Percentiles rank a stretch among this genome's conserved stretches.
Evolutionary conservation across 2,797 vertebrate genomes (phyloP).

Genomic region (Peromyscus aztecus): DNA sequence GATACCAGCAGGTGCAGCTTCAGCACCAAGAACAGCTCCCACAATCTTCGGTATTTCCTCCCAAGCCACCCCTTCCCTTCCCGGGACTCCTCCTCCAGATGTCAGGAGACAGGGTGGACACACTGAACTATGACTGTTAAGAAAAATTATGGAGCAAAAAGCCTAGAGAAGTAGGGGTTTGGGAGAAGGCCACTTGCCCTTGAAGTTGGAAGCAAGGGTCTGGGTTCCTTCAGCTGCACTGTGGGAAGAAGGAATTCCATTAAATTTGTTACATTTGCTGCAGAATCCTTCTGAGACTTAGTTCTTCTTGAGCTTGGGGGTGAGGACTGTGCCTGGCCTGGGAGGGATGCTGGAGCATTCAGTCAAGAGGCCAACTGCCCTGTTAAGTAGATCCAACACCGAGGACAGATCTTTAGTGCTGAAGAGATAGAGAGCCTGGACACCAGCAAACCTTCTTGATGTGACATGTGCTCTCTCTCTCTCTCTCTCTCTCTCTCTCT

Average conservation of each 20-base stretch:
- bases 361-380: too few species aligned
- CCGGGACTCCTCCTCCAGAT: background rate
- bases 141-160: background rate
- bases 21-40: constrained; percentile 75
- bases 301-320: background rate
- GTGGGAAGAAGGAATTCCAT: background rate
- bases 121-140: background rate
- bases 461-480: background rate
- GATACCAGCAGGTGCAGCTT: rapidly evolving
- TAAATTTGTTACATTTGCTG: background rate
- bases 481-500: too few species aligned
- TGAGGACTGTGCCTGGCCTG: background rate
- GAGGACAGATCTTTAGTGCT: background rate
- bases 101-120: background rate
- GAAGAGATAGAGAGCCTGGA: background rate
- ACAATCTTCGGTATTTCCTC: too few species aligned
- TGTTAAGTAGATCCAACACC: background rate
- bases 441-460: background rate
- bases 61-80: background rate
- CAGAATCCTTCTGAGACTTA: background rate
- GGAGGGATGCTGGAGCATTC: background rate
- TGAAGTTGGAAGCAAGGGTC: constrained; percentile 9
- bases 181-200: background rate
- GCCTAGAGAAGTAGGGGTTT: background rate
- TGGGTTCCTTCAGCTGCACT: constrained; percentile 23